Evolutionary conservation across 2,888 invertebrate genomes (phyloP).

Genomic region (Campaea margaritaria): DNA sequence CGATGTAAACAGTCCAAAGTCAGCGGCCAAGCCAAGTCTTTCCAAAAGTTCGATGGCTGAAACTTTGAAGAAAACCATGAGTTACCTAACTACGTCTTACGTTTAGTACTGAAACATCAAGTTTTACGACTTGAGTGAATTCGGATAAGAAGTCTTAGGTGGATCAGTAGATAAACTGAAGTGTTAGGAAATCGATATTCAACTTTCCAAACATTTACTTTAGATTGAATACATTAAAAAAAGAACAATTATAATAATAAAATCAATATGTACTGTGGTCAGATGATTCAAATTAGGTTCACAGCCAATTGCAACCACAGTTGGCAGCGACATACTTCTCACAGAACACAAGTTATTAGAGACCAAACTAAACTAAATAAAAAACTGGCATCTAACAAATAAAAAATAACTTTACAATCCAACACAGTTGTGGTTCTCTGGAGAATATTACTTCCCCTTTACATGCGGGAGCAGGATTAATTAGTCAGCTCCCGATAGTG

Average conservation of each 20-base stretch:
- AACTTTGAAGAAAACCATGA: slow-evolving; percentile 1
- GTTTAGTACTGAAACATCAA: slow-evolving; percentile 1
- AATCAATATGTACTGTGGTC: too few species aligned
- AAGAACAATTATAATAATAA: too few species aligned
- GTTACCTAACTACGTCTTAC: background rate
- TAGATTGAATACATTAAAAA: too few species aligned
- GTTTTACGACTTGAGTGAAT: slow-evolving; percentile 2
- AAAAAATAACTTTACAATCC: background rate
- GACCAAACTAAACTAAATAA: background rate
- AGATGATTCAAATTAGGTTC: too few species aligned
- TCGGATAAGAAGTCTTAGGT: slow-evolving; percentile 11
- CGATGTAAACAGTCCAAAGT: slow-evolving; percentile 2
- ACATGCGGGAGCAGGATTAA: slow-evolving; percentile 60
- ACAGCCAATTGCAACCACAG: too few species aligned
- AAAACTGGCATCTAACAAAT: background rate
- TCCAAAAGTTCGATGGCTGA: slow-evolving; percentile 8
- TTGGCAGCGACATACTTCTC: background rate
- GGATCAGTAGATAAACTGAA: slow-evolving; percentile 4
- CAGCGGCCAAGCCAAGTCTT: slow-evolving; percentile 6
- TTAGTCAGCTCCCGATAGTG: slow-evolving; percentile 69
- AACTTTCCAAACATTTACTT: slow-evolving; percentile 7
- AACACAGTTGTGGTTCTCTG: slow-evolving; percentile 14
- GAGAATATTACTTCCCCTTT: slow-evolving; percentile 26
- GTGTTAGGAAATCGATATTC: slow-evolving; percentile 8
- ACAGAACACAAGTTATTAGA: background rate